phyloP scores from a whole-genome alignment of 2,113 vertebrate genomes.

The Crotalus tigris region DNA sequence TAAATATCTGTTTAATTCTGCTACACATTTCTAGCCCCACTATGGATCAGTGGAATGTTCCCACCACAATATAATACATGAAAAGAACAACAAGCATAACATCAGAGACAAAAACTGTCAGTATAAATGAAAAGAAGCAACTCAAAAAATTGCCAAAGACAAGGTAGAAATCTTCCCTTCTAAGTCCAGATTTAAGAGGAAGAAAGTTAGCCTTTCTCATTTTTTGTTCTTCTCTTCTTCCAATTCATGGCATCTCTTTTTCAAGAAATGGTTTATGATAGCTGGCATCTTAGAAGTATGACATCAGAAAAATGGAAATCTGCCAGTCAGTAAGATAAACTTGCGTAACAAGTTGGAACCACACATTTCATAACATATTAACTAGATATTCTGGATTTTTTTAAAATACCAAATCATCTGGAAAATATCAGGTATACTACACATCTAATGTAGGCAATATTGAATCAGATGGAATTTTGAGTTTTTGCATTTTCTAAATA shows the following conservation, averaged over 20 bases:
- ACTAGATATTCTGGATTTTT: not conserved
- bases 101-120: slow-evolving; percentile 14
- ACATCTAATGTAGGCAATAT: not conserved
- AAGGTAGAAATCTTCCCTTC: not conserved
- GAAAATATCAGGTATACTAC: not conserved
- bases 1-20: slow-evolving; percentile 45
- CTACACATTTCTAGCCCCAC: not conserved
- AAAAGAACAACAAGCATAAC: slow-evolving; percentile 3
- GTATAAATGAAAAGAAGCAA: not conserved
- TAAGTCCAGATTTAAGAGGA: not conserved
- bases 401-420: not conserved
- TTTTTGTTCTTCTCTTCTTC: not conserved
- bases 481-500: not conserved
- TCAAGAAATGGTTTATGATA: not conserved
- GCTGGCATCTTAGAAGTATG: not conserved
- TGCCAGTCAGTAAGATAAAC: not conserved
- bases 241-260: not conserved
- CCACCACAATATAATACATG: slow-evolving; percentile 29
- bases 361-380: not conserved
- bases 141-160: not conserved
- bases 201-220: not conserved
- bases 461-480: not conserved
- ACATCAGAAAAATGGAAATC: not conserved
- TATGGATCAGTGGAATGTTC: slow-evolving; percentile 23
- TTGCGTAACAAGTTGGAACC: not conserved